A percentile compares a stretch with the other conserved stretches of the same genome.
These are phyloP conservation scores for Lordiphosa mommai DNA, from an alignment of 1,140 invertebrate genomes.

Conservation along the genomic window DNA sequence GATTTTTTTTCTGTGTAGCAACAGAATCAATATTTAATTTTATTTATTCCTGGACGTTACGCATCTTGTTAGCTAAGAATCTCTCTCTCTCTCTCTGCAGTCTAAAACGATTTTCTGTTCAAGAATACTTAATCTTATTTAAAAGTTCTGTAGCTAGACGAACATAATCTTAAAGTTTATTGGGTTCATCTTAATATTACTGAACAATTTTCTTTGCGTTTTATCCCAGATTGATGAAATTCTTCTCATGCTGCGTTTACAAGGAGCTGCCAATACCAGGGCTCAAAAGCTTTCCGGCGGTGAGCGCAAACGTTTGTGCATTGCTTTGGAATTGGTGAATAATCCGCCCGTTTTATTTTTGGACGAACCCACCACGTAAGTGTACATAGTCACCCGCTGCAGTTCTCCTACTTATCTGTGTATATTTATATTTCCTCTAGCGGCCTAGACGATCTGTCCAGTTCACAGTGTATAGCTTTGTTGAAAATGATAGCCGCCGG, in stretches of 20 bases:
- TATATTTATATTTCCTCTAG: constrained; percentile 20
- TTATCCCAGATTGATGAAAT: constrained; percentile 84
- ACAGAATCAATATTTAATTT: too few species aligned
- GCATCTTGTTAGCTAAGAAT: too few species aligned
- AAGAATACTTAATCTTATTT: background rate
- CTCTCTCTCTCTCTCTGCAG: too few species aligned
- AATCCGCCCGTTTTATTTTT: constrained; percentile 95
- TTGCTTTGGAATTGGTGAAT: constrained; percentile 95
- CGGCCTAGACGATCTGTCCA: constrained; percentile 88
- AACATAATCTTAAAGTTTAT: too few species aligned
- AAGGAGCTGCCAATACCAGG: constrained; percentile 84
- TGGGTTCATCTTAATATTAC: background rate
- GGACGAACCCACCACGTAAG: constrained; percentile 92
- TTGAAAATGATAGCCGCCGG: constrained; percentile 88
- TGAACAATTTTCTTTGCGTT: background rate
- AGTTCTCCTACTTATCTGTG: background rate
- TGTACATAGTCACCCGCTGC: background rate
- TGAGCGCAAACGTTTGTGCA: constrained; percentile 93
- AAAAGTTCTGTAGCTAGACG: background rate
- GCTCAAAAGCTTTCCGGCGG: constrained; percentile 92
- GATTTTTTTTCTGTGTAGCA: too few species aligned
- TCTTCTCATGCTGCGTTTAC: constrained; percentile 84
- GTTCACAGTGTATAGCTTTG: constrained; percentile 87
- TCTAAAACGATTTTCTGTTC: too few species aligned
- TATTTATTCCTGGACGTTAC: too few species aligned